phyloP scores from a whole-genome alignment of 2,113 vertebrate genomes.

The Danionella cerebrum region DNA sequence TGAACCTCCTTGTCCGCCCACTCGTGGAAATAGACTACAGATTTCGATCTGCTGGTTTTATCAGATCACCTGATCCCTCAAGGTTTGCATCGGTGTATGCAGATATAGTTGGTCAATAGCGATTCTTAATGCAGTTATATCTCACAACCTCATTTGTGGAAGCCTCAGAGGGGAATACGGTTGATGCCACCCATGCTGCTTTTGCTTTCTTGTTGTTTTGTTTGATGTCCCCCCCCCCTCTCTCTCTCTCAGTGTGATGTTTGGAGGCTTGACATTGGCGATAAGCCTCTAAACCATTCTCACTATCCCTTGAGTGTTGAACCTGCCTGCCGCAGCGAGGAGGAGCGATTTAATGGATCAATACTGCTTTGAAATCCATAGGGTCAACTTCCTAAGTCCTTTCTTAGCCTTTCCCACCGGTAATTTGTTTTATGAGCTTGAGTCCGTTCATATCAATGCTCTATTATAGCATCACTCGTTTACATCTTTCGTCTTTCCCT shows the following conservation, averaged over 20 bases:
- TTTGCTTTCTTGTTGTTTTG: conserved; percentile 11
- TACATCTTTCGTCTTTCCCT: too few species aligned
- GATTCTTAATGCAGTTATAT: neutral
- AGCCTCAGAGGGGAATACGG: neutral
- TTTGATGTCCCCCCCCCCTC: neutral
- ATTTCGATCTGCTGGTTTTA: neutral
- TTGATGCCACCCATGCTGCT: neutral
- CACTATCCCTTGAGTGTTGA: neutral
- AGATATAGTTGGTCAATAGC: neutral
- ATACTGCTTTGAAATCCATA: neutral
- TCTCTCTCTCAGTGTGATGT: neutral
- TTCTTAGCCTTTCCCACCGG: neutral
- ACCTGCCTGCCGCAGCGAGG: neutral
- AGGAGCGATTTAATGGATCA: neutral
- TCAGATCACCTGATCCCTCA: neutral
- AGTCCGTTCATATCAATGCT: neutral
- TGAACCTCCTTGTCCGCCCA: neutral
- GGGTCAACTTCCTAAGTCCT: neutral
- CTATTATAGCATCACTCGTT: neutral
- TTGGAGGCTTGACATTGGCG: neutral
- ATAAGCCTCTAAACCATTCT: conserved; percentile 4
- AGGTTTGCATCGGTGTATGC: neutral
- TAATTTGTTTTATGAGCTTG: neutral
- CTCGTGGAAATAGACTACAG: neutral
- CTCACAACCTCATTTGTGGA: neutral